phyloP scores from a whole-genome alignment of 2,113 vertebrate species.

The Corvus cornix region DNA sequence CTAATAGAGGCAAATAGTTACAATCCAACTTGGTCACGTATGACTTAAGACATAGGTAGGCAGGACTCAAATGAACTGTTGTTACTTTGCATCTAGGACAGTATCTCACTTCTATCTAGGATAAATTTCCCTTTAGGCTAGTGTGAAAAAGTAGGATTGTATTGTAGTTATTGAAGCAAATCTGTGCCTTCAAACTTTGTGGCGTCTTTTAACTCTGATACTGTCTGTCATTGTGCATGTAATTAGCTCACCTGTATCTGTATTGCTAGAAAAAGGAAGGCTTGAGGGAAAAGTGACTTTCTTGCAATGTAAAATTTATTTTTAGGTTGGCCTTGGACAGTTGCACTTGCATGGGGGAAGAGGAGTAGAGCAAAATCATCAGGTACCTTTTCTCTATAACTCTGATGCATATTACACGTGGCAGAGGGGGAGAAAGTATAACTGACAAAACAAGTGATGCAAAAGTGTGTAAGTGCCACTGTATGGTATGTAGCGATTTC shows the following conservation, averaged over 20 bases:
- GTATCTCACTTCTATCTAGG: not conserved
- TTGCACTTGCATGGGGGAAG: constrained; percentile 95
- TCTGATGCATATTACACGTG: not conserved
- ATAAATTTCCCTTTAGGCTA: not conserved
- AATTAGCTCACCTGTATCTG: not conserved
- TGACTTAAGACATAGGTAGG: not conserved
- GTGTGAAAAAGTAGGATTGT: not conserved
- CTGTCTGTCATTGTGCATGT: not conserved
- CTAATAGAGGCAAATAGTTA: not conserved
- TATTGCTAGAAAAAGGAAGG: not conserved
- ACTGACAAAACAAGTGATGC: not conserved
- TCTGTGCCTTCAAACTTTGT: not conserved
- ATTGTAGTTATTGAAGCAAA: not conserved
- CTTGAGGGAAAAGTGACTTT: not conserved
- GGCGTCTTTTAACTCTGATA: not conserved
- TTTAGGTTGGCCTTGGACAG: constrained; percentile 94
- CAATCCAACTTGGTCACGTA: not conserved
- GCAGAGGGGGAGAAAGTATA: not conserved
- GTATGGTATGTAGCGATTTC: not conserved
- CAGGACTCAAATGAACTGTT: not conserved
- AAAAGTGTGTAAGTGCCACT: not conserved
- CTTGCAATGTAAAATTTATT: not conserved
- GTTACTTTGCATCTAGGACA: not conserved
- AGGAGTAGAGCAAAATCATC: constrained; percentile 96
- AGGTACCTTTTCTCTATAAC: constrained; percentile 74